phyloP scores from a whole-genome alignment of 2,888 invertebrate species.

The Orthonevra nobilis region DNA sequence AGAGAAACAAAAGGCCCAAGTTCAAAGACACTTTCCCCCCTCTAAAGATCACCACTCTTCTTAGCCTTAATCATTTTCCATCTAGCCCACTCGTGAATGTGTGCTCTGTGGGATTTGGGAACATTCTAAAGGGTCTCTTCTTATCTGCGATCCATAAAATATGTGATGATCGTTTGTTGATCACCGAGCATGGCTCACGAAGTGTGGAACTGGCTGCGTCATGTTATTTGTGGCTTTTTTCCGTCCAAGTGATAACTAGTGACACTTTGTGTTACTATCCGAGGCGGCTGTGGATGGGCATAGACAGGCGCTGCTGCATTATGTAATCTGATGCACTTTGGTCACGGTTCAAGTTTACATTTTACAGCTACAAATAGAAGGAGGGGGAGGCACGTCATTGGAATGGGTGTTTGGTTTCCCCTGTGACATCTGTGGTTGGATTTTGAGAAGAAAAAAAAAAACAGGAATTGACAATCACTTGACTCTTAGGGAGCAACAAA shows the following conservation, averaged over 20 bases:
- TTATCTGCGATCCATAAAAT: slow-evolving; percentile 44
- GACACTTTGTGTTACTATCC: slow-evolving; percentile 55
- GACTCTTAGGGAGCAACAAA: too few species aligned
- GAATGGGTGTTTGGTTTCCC: slow-evolving; percentile 9
- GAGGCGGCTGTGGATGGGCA: slow-evolving; percentile 31
- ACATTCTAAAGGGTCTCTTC: too few species aligned
- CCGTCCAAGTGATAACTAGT: slow-evolving; percentile 49
- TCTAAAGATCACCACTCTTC: slow-evolving; percentile 4
- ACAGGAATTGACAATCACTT: too few species aligned
- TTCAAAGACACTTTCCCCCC: slow-evolving; percentile 22
- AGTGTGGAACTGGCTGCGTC: background rate
- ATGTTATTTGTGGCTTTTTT: slow-evolving; percentile 35
- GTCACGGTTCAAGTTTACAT: slow-evolving; percentile 59
- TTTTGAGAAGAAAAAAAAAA: too few species aligned
- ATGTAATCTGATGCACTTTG: slow-evolving; percentile 62
- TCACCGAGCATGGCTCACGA: slow-evolving; percentile 1
- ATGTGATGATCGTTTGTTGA: slow-evolving; percentile 27
- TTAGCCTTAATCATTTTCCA: slow-evolving; percentile 2
- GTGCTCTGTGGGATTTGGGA: background rate
- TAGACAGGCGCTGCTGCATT: slow-evolving; percentile 31
- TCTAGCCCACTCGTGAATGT: slow-evolving; percentile 21
- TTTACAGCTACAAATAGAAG: background rate
- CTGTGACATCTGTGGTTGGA: too few species aligned
- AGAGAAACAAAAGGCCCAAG: background rate
- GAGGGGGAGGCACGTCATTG: background rate